These are phyloP conservation scores for Conus betulinus DNA, from an alignment of 1,140 invertebrate species.

Conservation along the genomic window DNA sequence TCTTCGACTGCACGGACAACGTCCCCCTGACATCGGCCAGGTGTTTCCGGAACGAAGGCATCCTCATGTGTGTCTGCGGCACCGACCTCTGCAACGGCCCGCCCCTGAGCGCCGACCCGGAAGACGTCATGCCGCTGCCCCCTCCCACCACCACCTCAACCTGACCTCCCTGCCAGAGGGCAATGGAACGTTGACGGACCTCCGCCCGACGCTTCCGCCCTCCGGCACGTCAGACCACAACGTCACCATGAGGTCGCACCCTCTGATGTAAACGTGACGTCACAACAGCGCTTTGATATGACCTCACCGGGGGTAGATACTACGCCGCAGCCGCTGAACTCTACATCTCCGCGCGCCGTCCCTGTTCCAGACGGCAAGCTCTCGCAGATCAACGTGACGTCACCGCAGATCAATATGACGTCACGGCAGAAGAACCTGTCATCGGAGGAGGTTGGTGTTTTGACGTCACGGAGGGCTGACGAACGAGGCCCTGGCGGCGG, in stretches of 20 bases:
- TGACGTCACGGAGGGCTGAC: background rate
- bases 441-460: background rate
- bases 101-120: background rate
- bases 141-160: background rate
- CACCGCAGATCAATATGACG: background rate
- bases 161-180: background rate
- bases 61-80: background rate
- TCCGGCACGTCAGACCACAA: too few species aligned
- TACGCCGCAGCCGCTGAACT: background rate
- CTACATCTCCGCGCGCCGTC: background rate
- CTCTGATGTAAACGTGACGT: background rate
- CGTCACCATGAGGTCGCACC: background rate
- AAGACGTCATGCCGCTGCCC: background rate
- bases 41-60: background rate
- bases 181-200: background rate
- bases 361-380: background rate
- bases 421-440: background rate
- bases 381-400: background rate
- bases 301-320: background rate
- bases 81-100: constrained; percentile 1
- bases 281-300: background rate
- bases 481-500: background rate
- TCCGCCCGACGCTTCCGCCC: too few species aligned
- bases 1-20: background rate
- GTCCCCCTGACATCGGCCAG: background rate